phyloP scores from a whole-genome alignment of 2,113 vertebrate genomes.

The Aegypius monachus region DNA sequence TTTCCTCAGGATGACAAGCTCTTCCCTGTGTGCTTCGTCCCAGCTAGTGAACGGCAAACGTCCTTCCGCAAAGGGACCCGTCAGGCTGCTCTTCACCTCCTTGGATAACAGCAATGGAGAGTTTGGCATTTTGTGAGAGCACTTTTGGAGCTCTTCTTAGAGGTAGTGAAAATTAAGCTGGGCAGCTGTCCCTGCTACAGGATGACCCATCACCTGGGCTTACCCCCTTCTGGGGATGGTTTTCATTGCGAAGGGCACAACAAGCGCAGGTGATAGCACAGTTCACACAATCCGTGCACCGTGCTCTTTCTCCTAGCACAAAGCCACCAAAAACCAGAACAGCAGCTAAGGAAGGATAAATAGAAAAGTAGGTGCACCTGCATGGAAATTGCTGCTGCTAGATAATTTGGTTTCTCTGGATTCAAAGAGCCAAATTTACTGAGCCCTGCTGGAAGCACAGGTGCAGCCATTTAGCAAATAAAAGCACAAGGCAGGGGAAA shows the following conservation, averaged over 20 bases:
- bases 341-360: not conserved
- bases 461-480: not conserved
- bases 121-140: not conserved
- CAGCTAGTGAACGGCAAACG: not conserved
- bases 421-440: not conserved
- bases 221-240: not conserved
- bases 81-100: not conserved
- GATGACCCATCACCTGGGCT: not conserved
- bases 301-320: not conserved
- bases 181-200: not conserved
- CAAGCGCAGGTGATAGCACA: not conserved
- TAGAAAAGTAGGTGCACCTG: constrained; percentile 2
- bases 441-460: not conserved
- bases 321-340: not conserved
- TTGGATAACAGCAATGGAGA: not conserved
- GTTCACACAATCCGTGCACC: not conserved
- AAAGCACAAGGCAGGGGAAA: not conserved
- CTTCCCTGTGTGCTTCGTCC: not conserved
- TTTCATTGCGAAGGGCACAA: not conserved
- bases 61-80: not conserved
- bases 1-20: not conserved
- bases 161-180: not conserved
- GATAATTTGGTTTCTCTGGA: not conserved
- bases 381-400: not conserved
- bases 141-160: not conserved